Conservation (phyloP, 2,888 invertebrate species). For the Penaeus monodon region DNA sequence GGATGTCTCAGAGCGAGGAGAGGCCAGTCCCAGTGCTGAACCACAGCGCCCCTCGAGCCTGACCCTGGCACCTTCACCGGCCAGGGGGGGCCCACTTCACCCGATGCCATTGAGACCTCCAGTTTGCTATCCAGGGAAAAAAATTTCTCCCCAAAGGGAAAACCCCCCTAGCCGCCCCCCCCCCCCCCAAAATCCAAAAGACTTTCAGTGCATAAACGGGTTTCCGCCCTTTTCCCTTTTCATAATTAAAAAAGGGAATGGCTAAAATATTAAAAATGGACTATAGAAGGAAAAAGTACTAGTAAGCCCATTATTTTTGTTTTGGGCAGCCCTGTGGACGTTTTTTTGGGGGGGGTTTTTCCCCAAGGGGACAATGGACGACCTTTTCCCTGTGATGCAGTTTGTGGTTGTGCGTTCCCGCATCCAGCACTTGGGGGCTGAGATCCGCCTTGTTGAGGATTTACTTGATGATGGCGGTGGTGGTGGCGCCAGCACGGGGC, state of each 20-base stretch:
- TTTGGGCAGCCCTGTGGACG: slow-evolving; percentile 71
- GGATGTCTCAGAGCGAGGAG: slow-evolving; percentile 68
- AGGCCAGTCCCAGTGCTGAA: not conserved
- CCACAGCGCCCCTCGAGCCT: slow-evolving; percentile 65
- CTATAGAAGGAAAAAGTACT: not conserved
- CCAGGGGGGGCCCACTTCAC: slow-evolving; percentile 70
- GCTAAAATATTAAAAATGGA: not conserved
- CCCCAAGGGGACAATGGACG: slow-evolving; percentile 87
- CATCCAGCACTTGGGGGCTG: slow-evolving; percentile 85
- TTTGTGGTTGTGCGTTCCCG: slow-evolving; percentile 85
- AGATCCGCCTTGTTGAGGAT: slow-evolving; percentile 85
- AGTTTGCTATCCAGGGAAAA: slow-evolving; percentile 85
- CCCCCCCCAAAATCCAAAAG: too few relatives aligned
- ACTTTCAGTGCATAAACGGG: slow-evolving; percentile 83
- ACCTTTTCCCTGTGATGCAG: slow-evolving; percentile 85
- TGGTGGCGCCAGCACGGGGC: slow-evolving; percentile 71
- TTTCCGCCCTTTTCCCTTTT: slow-evolving; percentile 69
- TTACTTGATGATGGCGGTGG: slow-evolving; percentile 77
- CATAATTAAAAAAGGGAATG: too few relatives aligned
- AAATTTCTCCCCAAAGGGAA: slow-evolving; percentile 86
- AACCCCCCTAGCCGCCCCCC: slow-evolving; percentile 82
- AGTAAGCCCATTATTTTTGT: not conserved
- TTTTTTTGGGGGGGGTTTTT: slow-evolving; percentile 72
- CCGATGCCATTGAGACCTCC: slow-evolving; percentile 82
- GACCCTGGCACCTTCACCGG: slow-evolving; percentile 69